Evolutionary conservation across 2,888 invertebrate species (phyloP).

Genomic region (Elmis aenea): DNA sequence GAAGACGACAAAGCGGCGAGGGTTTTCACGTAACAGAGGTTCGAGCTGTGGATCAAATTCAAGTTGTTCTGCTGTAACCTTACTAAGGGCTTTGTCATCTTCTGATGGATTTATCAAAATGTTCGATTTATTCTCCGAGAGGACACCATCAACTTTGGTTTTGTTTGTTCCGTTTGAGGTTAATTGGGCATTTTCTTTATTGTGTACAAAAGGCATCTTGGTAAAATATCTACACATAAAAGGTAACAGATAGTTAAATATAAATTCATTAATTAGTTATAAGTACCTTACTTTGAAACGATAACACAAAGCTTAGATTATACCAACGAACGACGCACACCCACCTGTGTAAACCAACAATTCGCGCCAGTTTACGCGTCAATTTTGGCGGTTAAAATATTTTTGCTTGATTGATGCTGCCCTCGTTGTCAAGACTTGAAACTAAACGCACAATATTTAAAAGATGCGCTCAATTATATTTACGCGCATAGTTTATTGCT

Average conservation of each 20-base stretch:
- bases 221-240: conserved; percentile 3
- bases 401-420: not conserved
- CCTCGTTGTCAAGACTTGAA: no score
- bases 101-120: conserved; percentile 12
- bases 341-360: no score
- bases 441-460: no score
- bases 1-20: conserved; percentile 88
- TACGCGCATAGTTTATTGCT: no score
- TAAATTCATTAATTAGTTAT: no score
- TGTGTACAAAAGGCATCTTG: conserved; percentile 34
- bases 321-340: no score
- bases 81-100: conserved; percentile 6
- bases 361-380: not conserved
- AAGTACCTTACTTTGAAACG: no score
- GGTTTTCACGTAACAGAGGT: conserved; percentile 87
- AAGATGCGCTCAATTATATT: no score
- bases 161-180: conserved; percentile 27
- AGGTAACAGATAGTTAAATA: not conserved
- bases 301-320: no score
- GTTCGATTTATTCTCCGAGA: conserved; percentile 23
- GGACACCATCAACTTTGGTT: conserved; percentile 51
- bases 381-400: not conserved
- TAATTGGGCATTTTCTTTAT: conserved; percentile 58
- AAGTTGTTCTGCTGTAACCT: conserved; percentile 26
- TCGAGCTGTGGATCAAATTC: conserved; percentile 69